Conservation (phyloP, 2,113 vertebrate species). For the Myiopsitta monachus region DNA sequence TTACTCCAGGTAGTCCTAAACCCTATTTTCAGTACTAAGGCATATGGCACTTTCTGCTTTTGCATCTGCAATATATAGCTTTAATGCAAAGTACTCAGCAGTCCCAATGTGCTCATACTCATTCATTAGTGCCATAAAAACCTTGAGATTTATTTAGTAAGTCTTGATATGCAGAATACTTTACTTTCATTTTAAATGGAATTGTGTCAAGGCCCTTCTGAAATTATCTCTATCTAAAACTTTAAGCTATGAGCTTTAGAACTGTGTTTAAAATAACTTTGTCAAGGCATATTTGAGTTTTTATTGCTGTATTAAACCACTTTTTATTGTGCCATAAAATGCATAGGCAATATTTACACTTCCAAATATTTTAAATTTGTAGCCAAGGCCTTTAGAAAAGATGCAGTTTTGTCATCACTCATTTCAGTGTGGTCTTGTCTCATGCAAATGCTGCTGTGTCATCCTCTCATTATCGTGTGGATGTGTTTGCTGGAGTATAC, state of each 20-base stretch:
- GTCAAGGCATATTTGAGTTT: constrained; percentile 55
- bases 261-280: constrained; percentile 56
- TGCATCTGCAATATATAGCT: constrained; percentile 5
- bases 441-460: not conserved
- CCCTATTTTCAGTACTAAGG: not conserved
- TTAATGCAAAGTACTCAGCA: constrained; percentile 29
- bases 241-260: constrained; percentile 11
- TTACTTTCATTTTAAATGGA: constrained; percentile 51
- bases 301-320: constrained; percentile 52
- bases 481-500: not conserved
- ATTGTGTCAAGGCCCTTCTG: constrained; percentile 17
- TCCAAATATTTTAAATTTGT: constrained; percentile 55
- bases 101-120: constrained; percentile 10
- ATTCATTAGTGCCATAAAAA: constrained; percentile 57
- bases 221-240: constrained; percentile 45
- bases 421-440: not conserved
- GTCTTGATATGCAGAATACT: not conserved
- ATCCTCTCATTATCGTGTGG: not conserved
- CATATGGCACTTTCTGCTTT: not conserved
- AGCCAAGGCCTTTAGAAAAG: constrained; percentile 17
- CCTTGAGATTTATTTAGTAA: constrained; percentile 54
- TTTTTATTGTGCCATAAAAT: constrained; percentile 66
- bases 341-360: constrained; percentile 60
- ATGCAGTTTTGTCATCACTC: not conserved
- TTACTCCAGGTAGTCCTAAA: not conserved